A percentile compares a stretch with the other conserved stretches of the same genome.
phyloP scores from a whole-genome alignment of 2,113 vertebrate genomes.

The Australoheros scitulus region DNA sequence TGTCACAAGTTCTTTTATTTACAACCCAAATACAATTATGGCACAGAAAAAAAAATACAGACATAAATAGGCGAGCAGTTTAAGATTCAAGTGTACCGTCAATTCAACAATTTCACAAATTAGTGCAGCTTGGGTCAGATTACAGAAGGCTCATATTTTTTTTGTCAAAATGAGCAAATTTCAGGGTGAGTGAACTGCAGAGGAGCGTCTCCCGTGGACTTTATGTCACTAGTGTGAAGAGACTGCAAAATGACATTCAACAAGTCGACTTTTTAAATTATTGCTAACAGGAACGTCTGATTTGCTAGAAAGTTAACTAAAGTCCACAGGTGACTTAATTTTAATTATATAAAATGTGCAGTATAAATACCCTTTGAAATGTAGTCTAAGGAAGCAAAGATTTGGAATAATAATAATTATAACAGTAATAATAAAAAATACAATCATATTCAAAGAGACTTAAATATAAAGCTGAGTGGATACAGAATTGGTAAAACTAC shows the following conservation, averaged over 20 bases:
- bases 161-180: too few species aligned
- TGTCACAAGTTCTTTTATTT: constrained; percentile 46
- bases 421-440: neutral
- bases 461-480: constrained; percentile 34
- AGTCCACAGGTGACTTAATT: neutral
- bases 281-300: neutral
- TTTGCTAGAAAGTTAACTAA: neutral
- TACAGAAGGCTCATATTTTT: neutral
- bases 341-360: constrained; percentile 35
- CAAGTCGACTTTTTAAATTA: neutral
- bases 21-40: constrained; percentile 41
- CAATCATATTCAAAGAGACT: constrained; percentile 33
- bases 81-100: constrained; percentile 35
- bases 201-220: neutral
- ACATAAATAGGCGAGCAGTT: constrained; percentile 42
- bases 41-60: constrained; percentile 43
- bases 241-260: neutral
- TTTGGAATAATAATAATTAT: neutral
- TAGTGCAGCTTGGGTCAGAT: neutral
- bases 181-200: neutral
- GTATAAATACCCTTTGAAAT: constrained; percentile 15
- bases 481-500: constrained; percentile 37
- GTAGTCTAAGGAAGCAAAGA: constrained; percentile 20
- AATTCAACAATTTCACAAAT: constrained; percentile 18
- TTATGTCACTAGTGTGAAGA: neutral